Conservation (phyloP, 2,888 invertebrate genomes). For the Chouioia cunea region DNA sequence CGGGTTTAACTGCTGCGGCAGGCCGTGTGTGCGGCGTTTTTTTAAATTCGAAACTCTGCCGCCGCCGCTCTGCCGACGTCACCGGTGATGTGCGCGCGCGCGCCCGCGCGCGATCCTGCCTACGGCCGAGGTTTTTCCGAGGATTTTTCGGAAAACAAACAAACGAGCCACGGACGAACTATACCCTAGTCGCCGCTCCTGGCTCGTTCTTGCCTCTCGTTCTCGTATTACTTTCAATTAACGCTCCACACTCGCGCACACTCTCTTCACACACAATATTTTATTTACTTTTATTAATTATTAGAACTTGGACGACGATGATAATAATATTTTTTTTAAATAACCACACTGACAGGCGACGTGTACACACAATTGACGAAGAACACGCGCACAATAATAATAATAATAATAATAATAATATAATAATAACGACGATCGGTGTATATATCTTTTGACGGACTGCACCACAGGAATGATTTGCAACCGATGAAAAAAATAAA, state of each 20-base stretch:
- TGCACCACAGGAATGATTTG: no score
- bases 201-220: slow-evolving; percentile 4
- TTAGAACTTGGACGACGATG: no score
- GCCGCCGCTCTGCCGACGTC: slow-evolving; percentile 1
- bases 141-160: slow-evolving; percentile 21
- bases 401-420: no score
- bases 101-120: not conserved
- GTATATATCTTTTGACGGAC: no score
- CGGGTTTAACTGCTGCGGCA: slow-evolving; percentile 1
- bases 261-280: no score
- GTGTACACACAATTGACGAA: no score
- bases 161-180: not conserved
- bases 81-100: slow-evolving; percentile 17
- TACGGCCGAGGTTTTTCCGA: no score
- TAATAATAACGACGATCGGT: no score
- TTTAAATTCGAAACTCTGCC: slow-evolving; percentile 28
- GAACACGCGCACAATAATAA: no score
- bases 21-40: slow-evolving; percentile 7
- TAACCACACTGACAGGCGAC: no score
- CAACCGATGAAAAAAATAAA: not conserved
- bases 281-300: no score
- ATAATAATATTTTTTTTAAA: no score
- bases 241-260: slow-evolving; percentile 26
- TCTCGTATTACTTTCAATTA: slow-evolving; percentile 6
- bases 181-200: slow-evolving; percentile 4